Evolutionary conservation across 2,888 invertebrate species (phyloP).

Genomic region (Serripes groenlandicus): DNA sequence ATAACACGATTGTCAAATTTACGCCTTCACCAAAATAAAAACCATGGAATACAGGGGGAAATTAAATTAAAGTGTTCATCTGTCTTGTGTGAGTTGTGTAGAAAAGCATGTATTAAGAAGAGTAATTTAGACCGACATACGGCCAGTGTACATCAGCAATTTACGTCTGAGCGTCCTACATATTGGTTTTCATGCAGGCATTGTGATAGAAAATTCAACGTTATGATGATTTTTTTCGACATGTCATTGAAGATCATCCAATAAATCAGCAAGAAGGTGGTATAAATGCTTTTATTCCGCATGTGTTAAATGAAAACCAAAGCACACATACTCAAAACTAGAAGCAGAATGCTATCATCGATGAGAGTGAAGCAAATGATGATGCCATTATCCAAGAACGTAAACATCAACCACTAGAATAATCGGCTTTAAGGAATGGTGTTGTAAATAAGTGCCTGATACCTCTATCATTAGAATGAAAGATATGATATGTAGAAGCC

Average conservation of each 20-base stretch:
- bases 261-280: background rate
- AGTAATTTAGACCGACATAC: no score
- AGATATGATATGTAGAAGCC: constrained; percentile 42
- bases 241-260: constrained; percentile 6
- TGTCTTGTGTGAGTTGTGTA: no score
- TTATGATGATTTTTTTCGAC: background rate
- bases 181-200: constrained; percentile 21
- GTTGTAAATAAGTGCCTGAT: constrained; percentile 30
- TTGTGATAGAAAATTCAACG: constrained; percentile 12
- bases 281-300: no score
- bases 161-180: no score
- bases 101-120: no score
- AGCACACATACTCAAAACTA: no score
- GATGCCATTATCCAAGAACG: background rate
- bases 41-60: no score
- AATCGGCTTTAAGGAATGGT: constrained; percentile 18
- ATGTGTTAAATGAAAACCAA: no score
- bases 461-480: constrained; percentile 25
- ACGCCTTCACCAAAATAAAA: no score
- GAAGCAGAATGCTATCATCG: background rate
- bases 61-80: no score
- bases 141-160: no score
- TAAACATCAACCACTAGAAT: background rate
- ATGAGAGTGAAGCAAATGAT: background rate
- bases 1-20: no score